Evolutionary conservation across 2,113 vertebrate species (phyloP), one percentile per base, ranked within the genome.

Genomic region (Leuciscus idus): DNA sequence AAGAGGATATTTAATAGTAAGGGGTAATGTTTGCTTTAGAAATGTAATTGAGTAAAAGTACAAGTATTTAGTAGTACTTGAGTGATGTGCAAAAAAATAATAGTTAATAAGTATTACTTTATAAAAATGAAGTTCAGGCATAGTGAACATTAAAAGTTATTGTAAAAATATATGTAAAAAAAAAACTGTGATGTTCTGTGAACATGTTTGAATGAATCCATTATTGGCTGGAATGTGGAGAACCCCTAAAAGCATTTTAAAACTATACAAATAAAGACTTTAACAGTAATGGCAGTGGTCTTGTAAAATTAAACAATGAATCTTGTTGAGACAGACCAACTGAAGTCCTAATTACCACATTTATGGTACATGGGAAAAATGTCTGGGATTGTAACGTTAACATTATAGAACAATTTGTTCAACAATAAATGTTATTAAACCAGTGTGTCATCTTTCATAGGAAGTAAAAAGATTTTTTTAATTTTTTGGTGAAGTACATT

Each of bases 251-350:
- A 9, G 6, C 43, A 5, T 74, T 68, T 85, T 89, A 83, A 74
- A 84, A 64, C 84, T 85, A 82, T 84, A 64, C 87, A 90, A 70
- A 84, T 46, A 13, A 76, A 75, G 33, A 66, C 43, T 85, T 48
- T 81, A 81, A 3, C 72, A 90, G 64, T 89, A 79, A 84, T 88
- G 83, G 79, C 81, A 89, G 89, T 87, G 90, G 86, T 19, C 52
- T 84, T 43, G 82, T 61, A 81, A 91, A 90, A 90, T 89, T 86
- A 59, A 85, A 87, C 88, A 86, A 73, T 91, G 90, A 89, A 59
- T 88, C 43, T 70, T 30, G 46, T 68, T n/a, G 62, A 85, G 84
- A 90, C 90, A 88, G 87, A 88, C 76, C 36, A 57, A 52, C 82
- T 81, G 86, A 90, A 88, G 9, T 55, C 68, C 70, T 74, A 59